Conservation (phyloP, 2,888 invertebrate species). For the Ophion costatus region DNA sequence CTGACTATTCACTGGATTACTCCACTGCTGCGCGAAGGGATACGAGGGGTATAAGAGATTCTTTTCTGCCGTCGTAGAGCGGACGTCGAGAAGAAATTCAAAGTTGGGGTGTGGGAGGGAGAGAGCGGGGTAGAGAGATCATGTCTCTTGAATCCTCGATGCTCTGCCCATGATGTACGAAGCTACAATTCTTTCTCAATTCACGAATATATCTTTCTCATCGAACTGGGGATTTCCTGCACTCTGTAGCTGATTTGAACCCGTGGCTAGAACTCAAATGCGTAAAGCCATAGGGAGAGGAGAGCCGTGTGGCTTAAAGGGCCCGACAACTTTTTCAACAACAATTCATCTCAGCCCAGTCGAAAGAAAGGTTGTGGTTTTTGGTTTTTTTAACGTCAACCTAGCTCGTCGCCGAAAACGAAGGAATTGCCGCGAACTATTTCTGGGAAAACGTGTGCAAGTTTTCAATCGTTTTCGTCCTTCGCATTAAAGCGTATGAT, state of each 20-base stretch:
- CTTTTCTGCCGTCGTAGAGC: background rate
- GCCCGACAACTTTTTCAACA: conserved; percentile 1
- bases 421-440: too few species aligned
- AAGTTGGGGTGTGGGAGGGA: background rate
- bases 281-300: background rate
- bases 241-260: conserved; percentile 21
- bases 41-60: conserved; percentile 40
- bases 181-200: conserved; percentile 9
- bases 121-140: background rate
- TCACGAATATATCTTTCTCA: conserved; percentile 35
- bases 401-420: too few species aligned
- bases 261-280: background rate
- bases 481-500: too few species aligned
- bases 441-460: too few species aligned
- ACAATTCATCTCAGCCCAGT: background rate
- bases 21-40: conserved; percentile 23
- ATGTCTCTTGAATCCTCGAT: background rate
- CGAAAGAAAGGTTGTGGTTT: background rate
- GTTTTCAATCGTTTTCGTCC: too few species aligned
- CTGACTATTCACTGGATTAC: conserved; percentile 46
- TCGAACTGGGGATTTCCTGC: conserved; percentile 10
- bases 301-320: background rate
- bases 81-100: background rate
- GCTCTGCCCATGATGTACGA: background rate
- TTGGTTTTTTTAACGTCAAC: too few species aligned